These are phyloP conservation scores for Rhamphomyia laevipes DNA, from an alignment of 2,888 invertebrate genomes.

Conservation along the genomic window DNA sequence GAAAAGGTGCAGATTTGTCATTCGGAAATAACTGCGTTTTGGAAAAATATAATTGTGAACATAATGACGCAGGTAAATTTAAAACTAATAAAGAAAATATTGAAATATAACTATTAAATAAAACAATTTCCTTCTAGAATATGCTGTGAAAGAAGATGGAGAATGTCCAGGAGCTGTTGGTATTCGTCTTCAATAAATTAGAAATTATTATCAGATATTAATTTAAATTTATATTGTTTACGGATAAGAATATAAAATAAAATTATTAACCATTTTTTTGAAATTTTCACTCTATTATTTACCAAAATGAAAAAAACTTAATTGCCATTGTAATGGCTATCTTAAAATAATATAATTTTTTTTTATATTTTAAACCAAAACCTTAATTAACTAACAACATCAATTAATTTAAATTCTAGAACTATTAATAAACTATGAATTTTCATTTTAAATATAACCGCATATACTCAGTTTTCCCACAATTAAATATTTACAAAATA, in stretches of 20 bases:
- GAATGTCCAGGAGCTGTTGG: conserved; percentile 33
- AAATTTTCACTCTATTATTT: not conserved
- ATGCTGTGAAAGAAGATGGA: conserved; percentile 26
- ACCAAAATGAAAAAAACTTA: no score
- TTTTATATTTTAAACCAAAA: no score
- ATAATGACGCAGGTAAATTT: conserved; percentile 12
- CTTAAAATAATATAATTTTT: no score
- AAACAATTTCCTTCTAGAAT: conserved; percentile 19
- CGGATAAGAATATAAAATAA: not conserved
- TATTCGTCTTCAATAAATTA: conserved; percentile 30
- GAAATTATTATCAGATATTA: not conserved
- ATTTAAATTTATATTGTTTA: not conserved
- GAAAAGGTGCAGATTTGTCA: conserved; percentile 19
- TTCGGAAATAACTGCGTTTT: conserved; percentile 33
- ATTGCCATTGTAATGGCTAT: no score
- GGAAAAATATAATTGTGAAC: conserved; percentile 33
- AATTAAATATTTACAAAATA: conserved; percentile 9
- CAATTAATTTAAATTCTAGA: no score
- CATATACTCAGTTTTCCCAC: conserved; percentile 8
- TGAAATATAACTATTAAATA: not conserved
- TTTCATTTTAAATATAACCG: conserved; percentile 10
- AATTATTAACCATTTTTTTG: not conserved
- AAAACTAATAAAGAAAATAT: no score
- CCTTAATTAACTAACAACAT: no score
- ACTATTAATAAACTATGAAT: conserved; percentile 14